Percentiles rank a stretch among this genome's conserved stretches.
phyloP scores from a whole-genome alignment of 2,797 vertebrate species.

The Poecilia wingei region DNA sequence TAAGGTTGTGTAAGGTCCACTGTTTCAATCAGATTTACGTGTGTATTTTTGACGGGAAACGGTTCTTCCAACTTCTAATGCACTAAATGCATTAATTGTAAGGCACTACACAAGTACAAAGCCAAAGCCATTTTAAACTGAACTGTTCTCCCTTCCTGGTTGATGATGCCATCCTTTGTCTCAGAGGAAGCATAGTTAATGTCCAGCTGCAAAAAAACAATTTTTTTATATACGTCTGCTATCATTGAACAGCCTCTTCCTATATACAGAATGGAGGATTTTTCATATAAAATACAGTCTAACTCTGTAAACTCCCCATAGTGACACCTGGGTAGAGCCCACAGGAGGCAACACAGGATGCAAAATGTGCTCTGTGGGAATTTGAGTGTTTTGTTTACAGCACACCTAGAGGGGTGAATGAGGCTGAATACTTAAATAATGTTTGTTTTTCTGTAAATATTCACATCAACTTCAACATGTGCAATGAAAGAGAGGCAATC shows the following conservation, averaged over 20 bases:
- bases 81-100: background rate
- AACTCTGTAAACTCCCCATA: constrained; percentile 1
- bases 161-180: background rate
- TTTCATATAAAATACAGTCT: background rate
- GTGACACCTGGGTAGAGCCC: constrained; percentile 4
- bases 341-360: constrained; percentile 4
- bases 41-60: too few species aligned
- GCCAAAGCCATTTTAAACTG: background rate
- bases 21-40: background rate
- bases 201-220: background rate
- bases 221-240: background rate
- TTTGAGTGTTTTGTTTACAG: constrained; percentile 10
- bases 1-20: background rate
- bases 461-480: background rate
- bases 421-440: background rate
- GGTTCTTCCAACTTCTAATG: background rate
- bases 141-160: background rate
- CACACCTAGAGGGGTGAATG: background rate
- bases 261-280: background rate
- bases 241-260: background rate
- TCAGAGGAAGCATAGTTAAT: background rate
- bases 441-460: constrained; percentile 5
- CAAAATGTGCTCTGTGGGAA: background rate
- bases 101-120: too few species aligned
- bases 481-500: background rate